These are phyloP conservation scores for Bos indicus DNA, from an alignment of 2,113 vertebrate genomes.

Conservation along the genomic window DNA sequence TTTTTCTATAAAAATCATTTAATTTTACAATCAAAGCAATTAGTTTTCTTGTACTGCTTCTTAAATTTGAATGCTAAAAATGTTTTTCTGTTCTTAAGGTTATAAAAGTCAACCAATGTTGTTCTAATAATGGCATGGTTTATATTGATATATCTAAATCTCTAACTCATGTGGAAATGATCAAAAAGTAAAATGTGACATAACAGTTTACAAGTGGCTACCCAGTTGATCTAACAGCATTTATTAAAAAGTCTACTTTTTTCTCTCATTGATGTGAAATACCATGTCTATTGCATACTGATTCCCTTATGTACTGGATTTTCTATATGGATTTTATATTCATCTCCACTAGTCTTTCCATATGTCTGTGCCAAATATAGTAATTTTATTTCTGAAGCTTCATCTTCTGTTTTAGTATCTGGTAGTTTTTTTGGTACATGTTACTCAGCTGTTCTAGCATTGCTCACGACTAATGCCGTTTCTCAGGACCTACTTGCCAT, in stretches of 20 bases:
- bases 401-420: background rate
- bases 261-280: background rate
- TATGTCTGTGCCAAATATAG: background rate
- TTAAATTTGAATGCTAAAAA: background rate
- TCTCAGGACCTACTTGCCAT: background rate
- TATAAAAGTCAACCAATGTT: background rate
- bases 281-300: background rate
- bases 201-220: background rate
- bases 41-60: background rate
- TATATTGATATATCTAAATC: background rate
- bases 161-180: background rate
- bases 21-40: background rate
- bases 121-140: background rate
- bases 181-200: background rate
- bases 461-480: background rate
- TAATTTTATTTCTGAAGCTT: background rate
- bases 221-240: background rate
- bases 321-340: background rate
- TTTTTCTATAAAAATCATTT: background rate
- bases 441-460: background rate
- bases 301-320: background rate
- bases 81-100: background rate
- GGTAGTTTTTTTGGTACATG: background rate
- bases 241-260: background rate
- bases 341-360: background rate